Evolutionary conservation across 2,888 invertebrate genomes (phyloP).

Genomic region (Lasioglossum zephyrum): DNA sequence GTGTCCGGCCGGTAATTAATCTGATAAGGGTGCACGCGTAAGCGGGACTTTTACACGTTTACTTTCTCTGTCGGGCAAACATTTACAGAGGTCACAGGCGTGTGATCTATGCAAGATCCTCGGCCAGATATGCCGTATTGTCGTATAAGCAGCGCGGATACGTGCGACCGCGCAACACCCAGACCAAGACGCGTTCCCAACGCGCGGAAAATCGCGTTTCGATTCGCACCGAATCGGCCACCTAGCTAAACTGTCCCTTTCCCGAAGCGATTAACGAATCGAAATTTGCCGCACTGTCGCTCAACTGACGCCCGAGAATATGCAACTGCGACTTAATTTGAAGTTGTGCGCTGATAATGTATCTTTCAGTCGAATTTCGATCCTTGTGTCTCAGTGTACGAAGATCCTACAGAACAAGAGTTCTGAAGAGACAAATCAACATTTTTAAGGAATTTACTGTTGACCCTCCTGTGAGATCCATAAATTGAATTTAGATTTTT

Average conservation of each 20-base stretch:
- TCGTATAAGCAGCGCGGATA: constrained; percentile 58
- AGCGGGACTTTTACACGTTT: constrained; percentile 66
- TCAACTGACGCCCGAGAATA: neutral
- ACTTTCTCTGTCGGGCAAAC: constrained; percentile 76
- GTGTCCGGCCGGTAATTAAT: constrained; percentile 61
- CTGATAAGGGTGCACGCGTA: constrained; percentile 72
- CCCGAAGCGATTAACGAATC: neutral
- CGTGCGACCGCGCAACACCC: constrained; percentile 7
- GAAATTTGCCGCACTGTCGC: neutral
- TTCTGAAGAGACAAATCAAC: neutral
- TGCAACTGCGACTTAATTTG: no score
- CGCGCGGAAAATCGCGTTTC: constrained; percentile 24
- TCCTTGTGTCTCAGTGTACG: neutral
- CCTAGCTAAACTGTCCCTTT: neutral
- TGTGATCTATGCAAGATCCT: constrained; percentile 82
- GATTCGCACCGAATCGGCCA: neutral
- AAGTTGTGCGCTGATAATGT: no score
- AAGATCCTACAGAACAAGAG: no score
- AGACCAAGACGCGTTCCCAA: constrained; percentile 27
- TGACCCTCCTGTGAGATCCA: no score
- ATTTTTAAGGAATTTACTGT: no score
- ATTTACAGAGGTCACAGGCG: constrained; percentile 80
- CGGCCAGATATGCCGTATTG: constrained; percentile 77
- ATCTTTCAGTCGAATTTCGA: no score
- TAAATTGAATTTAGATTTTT: neutral